A percentile compares a stretch with the other conserved stretches of the same genome.
These are phyloP conservation scores for Clangula hyemalis DNA, from an alignment of 2,797 vertebrate genomes.

Conservation along the genomic window DNA sequence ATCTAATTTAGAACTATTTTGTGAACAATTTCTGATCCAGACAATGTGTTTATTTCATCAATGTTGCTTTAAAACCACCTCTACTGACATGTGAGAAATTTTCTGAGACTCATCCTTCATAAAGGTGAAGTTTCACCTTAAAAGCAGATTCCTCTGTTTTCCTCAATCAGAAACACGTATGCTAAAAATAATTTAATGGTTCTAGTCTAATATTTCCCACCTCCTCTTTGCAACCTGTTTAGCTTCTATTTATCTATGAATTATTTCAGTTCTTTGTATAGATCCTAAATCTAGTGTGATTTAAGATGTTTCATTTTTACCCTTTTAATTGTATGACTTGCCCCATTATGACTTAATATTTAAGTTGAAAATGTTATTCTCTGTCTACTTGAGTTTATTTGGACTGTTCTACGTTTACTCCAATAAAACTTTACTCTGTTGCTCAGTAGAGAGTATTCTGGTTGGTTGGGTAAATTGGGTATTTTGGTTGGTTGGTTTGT, in stretches of 20 bases:
- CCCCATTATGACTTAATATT: background rate
- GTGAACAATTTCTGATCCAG: background rate
- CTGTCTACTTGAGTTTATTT: background rate
- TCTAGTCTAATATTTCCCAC: background rate
- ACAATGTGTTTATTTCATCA: background rate
- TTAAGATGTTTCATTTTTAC: background rate
- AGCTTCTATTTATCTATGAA: background rate
- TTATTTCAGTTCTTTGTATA: background rate
- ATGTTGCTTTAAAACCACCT: background rate
- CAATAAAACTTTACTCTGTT: background rate
- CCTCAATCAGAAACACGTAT: background rate
- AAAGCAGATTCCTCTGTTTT: background rate
- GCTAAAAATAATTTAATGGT: background rate
- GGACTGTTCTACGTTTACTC: background rate
- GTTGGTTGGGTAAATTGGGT: background rate
- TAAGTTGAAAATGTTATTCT: background rate
- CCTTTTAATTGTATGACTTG: background rate
- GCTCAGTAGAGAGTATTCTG: background rate
- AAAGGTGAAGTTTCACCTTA: background rate
- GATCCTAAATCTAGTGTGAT: rapidly evolving
- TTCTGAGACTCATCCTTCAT: background rate
- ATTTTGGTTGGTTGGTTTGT: background rate
- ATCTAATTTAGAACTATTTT: background rate
- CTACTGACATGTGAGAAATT: background rate
- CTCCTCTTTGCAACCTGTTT: background rate